These are phyloP conservation scores for Coecobrya sp. DNA, from an alignment of 2,888 invertebrate genomes.

Conservation along the genomic window DNA sequence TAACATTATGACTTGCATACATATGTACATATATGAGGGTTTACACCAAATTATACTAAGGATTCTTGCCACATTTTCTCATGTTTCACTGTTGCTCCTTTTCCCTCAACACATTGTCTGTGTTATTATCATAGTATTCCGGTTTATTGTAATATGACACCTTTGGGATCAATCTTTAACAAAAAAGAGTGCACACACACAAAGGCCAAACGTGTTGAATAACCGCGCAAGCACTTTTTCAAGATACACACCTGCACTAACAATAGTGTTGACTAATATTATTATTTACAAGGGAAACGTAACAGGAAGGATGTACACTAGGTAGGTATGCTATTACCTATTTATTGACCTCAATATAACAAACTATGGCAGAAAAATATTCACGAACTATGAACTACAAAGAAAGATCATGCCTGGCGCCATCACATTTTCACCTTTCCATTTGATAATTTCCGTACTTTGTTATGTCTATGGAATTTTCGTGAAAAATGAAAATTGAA, in stretches of 20 bases:
- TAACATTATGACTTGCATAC: not conserved
- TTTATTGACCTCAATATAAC: not conserved
- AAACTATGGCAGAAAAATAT: too few species aligned
- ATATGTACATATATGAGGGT: not conserved
- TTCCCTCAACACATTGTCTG: not conserved
- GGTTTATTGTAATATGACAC: not conserved
- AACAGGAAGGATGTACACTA: not conserved
- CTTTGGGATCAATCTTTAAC: not conserved
- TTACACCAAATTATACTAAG: not conserved
- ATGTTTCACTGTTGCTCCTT: not conserved
- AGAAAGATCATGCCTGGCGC: too few species aligned
- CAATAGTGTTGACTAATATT: not conserved
- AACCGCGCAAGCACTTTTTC: not conserved
- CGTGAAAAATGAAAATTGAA: too few species aligned
- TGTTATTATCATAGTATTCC: not conserved
- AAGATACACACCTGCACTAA: not conserved
- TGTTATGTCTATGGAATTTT: too few species aligned
- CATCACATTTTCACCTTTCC: too few species aligned
- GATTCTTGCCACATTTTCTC: not conserved
- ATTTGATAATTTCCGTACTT: too few species aligned
- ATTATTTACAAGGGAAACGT: not conserved
- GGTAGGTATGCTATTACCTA: not conserved
- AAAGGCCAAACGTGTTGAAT: not conserved
- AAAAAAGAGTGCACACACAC: not conserved
- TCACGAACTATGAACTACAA: too few species aligned